Evolutionary conservation across 2,888 invertebrate species (phyloP), one percentile per base, ranked within the genome.

Genomic region (Latrodectus hesperus): DNA sequence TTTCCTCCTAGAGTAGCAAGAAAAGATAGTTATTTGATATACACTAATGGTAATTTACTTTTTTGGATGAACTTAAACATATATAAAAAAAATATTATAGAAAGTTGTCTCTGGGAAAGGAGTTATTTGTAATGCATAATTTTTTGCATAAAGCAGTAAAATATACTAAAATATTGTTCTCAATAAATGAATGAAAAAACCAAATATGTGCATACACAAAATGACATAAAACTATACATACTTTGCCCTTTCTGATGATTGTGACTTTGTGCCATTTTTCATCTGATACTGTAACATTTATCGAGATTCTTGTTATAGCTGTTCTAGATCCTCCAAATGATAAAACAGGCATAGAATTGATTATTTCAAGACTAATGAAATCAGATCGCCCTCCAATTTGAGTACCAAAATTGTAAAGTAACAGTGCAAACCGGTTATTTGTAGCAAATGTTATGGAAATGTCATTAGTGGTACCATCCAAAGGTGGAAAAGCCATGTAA

Each of bases 191-290:
- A 16, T 22, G 12, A 71, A 49, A 11, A 16, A 60, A 64, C 0
- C 8, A 12, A 64, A 64, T 64, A 64, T 64, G 5, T 60, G 17
- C 10, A 64, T 11, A 64, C 64, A 64, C 64, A 64, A 11, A 64
- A 64, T 64, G 16, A 0, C 14, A 0, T 16, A 17, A 22, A 53
- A 1, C 11, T 14, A 60, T 95, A 91, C 96, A 97, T 52, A 98
- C 96, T 90, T 96, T 94, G 51, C 97, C 97, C 92, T 98, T 97
- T 91, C 97, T 94, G 0, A 97, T 97, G 0, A 97, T 97, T 0
- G 96, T 97, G 22, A 98, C 94, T 91, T 97, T 97, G 91, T 97
- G 95, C 98, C 98, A 99, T 90, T 94, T 94, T 0, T 98, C 98
- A 92, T 98, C 96, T 1, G 96, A 95, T 17, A 98, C 93, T 89